These are phyloP conservation scores for Emydocephalus ijimae DNA, from an alignment of 2,113 vertebrate genomes.

Conservation along the genomic window DNA sequence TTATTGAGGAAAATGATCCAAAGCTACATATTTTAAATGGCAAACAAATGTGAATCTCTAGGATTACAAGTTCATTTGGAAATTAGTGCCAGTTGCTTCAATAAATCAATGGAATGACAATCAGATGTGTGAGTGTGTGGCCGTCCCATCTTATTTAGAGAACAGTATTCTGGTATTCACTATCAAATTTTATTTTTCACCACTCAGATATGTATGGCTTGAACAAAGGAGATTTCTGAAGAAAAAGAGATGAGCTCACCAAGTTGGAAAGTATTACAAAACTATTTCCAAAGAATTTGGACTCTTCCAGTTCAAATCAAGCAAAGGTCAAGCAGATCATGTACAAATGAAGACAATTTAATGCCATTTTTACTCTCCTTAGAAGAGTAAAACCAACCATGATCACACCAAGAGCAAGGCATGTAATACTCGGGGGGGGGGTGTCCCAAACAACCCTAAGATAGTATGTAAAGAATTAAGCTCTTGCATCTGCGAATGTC, in stretches of 20 bases:
- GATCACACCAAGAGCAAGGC: not conserved
- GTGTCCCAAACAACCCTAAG: not conserved
- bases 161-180: not conserved
- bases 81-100: not conserved
- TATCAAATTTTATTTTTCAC: not conserved
- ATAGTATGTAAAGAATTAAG: not conserved
- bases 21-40: not conserved
- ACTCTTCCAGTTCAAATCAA: not conserved
- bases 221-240: not conserved
- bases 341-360: not conserved
- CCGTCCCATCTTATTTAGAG: not conserved
- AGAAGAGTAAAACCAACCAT: not conserved
- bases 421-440: not conserved
- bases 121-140: not conserved
- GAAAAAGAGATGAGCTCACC: not conserved
- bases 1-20: not conserved
- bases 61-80: not conserved
- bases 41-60: not conserved
- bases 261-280: not conserved
- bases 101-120: not conserved
- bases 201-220: not conserved
- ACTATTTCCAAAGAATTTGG: not conserved
- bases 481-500: not conserved
- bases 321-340: not conserved
- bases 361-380: not conserved